Evolutionary conservation across 2,113 vertebrate genomes (phyloP), one percentile per base, ranked within the genome.

Genomic region (Erinaceus europaeus): DNA sequence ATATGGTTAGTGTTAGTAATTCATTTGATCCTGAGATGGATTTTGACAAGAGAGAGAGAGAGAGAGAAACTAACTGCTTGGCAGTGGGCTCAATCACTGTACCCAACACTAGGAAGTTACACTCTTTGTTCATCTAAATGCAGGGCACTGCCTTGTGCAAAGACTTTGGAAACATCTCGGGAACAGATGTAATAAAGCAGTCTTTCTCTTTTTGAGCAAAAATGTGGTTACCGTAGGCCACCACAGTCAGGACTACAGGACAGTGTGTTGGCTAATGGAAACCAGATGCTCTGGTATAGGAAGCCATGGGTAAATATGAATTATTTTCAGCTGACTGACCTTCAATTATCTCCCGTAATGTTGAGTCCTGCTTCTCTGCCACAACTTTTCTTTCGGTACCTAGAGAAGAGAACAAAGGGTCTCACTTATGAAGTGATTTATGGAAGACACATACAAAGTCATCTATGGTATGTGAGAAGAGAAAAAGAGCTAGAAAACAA

Each of bases 241-340:
- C 89, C 78, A 68, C 81, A 57, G 79, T 68, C 77, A 92, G 93
- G 89, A 61, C 13, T 82, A 89, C 82, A 91, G 89, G 95, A 96
- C 82, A 88, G 89, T 91, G 89, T 84, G 93, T 94, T 73, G 87
- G n/a, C 90, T 93, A 96, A 96, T 12, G 23, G 93, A 83, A 96
- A 94, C 93, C 95, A 95, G 91, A 96, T 95, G 95, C 50, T 77
- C 55, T 17, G 25, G 75, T 69, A 77, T 79, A 93, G 94, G 85
- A 93, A 94, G 88, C 85, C 46, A 40, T 86, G 93, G 91, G 74
- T 88, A 90, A 89, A 92, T 93, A 91, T 74, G 93, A 94, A 94
- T 94, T 86, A 94, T 94, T 96, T 92, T 95, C 93, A 91, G 85
- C 67, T 18, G 92, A 94, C 62, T 93, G 94, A 93, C 90, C 93